Base-by-base conservation (phyloP, 2,113 vertebrate species). In the Hemibagrus wyckioides region DNA sequence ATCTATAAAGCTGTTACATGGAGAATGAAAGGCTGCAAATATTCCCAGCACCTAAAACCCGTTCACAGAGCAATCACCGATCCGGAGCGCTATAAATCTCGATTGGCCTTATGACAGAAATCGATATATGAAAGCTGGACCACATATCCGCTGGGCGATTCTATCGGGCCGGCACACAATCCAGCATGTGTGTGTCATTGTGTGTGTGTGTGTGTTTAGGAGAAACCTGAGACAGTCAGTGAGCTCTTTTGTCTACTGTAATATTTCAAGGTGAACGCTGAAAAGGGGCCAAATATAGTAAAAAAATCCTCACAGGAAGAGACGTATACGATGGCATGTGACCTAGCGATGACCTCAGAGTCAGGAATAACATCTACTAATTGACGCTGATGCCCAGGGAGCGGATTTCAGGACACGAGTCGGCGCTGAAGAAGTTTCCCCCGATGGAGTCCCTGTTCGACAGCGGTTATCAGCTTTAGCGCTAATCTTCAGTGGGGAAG, bases 101-200 rank as follows among this genome's bases (percentile, higher is more conserved):
- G 39, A 48, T 81, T 88, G 84, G 86, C 86, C 73, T 80, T 75
- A 85, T 88, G 89, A 88, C 89, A 89, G 79, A 85, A 89, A 90
- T 89, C 88, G 80, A 90, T 90, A 89, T 11, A 59, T 84, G 81
- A 89, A 85, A 69, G 80, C 65, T 85, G 59, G 56, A 81, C 57
- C 81, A 63, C 80, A 80, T 85, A 81, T 89, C 85, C 52, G 28
- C 59, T 23, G 41, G 83, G 86, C 63, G 30, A 85, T 63, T 86
- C 73, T 80, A 87, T 82, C 82, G 82, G 89, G 65, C 52, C 54
- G n/a, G 21, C 30, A 52, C 61, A 82, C 61, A 36, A 65, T 71
- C 44, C 36, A 9, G 33, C 48, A 75, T 80, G 73, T 83, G 67
- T 33, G 65, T 50, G 61, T 52, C n/a, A n/a, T 23, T 75, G 44